phyloP scores from a whole-genome alignment of 2,888 invertebrate genomes.

The Thereva unica region DNA sequence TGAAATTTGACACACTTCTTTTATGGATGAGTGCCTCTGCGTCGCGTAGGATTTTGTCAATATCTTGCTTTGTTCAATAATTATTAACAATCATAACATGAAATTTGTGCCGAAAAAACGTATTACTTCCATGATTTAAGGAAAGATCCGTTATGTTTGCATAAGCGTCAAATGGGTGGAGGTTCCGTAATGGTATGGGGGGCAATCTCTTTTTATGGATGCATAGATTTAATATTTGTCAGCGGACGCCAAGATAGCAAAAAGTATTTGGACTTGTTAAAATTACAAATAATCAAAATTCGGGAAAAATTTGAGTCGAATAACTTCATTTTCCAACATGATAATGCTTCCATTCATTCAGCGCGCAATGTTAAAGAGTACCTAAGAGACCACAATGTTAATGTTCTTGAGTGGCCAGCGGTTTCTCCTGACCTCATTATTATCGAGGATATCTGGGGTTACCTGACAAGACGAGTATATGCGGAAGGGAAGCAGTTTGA shows the following conservation, averaged over 20 bases:
- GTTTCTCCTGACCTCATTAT: no score
- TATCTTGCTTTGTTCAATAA: no score
- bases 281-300: slow-evolving; percentile 3
- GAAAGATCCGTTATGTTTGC: background rate
- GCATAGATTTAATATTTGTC: slow-evolving; percentile 7
- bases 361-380: background rate
- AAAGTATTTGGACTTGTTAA: slow-evolving; percentile 10
- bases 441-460: no score
- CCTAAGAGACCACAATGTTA: no score
- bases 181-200: slow-evolving; percentile 5
- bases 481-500: slow-evolving; percentile 1
- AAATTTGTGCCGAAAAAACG: no score
- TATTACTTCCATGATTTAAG: slow-evolving; percentile 5
- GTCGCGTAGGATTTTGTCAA: no score
- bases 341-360: slow-evolving; percentile 1
- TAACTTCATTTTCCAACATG: slow-evolving; percentile 1
- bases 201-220: slow-evolving; percentile 3
- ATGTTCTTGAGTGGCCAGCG: no score
- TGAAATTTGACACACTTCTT: no score
- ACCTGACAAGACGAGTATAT: no score
- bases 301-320: background rate
- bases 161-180: slow-evolving; percentile 5
- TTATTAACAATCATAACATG: no score
- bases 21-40: no score
- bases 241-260: background rate